Percentiles rank a stretch among this genome's conserved stretches.
Evolutionary conservation across 64 coral and sea anemone genomes (phyloP).

Genomic region (Porites lutea): DNA sequence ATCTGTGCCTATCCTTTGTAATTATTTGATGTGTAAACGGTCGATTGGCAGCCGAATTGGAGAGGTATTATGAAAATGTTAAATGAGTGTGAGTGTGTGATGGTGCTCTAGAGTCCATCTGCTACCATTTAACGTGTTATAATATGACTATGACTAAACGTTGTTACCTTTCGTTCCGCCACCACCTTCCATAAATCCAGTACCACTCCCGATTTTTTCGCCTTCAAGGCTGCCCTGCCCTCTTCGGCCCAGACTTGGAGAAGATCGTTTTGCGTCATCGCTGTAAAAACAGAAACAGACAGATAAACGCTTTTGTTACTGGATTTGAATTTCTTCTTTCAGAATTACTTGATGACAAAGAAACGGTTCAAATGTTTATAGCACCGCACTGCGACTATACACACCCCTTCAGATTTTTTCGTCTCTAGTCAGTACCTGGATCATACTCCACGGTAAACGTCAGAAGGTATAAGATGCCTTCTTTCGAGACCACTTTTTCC

Average conservation of each 20-base stretch:
- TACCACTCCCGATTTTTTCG: constrained; percentile 38
- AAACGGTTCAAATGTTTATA: too few species aligned
- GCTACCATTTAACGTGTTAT: too few species aligned
- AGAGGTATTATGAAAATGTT: too few species aligned
- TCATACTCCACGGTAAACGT: constrained; percentile 54
- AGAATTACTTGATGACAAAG: too few species aligned
- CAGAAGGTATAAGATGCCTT: constrained; percentile 41
- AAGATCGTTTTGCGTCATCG: constrained; percentile 51
- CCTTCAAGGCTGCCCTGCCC: constrained; percentile 13
- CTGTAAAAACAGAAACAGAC: not conserved
- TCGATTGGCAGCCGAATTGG: too few species aligned
- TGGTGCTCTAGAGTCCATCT: too few species aligned
- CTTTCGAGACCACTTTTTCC: not conserved
- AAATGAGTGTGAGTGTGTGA: too few species aligned
- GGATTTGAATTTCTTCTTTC: not conserved
- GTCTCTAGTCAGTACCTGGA: not conserved
- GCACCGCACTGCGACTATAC: too few species aligned
- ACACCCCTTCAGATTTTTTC: too few species aligned
- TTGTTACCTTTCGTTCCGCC: constrained; percentile 35
- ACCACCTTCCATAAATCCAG: constrained; percentile 66
- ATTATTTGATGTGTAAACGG: too few species aligned
- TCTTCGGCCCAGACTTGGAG: constrained; percentile 20
- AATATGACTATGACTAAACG: too few species aligned
- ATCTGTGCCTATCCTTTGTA: too few species aligned
- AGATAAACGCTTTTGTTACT: not conserved